phyloP scores from a whole-genome alignment of 2,113 vertebrate genomes.

The Falcunculus frontatus region DNA sequence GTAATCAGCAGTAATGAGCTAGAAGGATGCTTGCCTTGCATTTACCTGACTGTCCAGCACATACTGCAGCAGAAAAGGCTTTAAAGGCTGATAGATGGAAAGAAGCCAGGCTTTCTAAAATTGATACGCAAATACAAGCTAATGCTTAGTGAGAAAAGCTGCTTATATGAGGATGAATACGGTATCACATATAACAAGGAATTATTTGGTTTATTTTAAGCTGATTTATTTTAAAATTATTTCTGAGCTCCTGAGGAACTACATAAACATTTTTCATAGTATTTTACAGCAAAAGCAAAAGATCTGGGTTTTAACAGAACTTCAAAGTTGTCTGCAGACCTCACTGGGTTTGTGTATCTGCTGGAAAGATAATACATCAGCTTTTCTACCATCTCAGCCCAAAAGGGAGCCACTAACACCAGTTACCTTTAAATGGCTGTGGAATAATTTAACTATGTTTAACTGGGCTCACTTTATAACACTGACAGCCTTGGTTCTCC shows the following conservation, averaged over 20 bases:
- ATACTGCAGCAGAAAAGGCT: background rate
- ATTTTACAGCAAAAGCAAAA: background rate
- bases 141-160: constrained; percentile 44
- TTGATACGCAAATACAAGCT: constrained; percentile 20
- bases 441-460: background rate
- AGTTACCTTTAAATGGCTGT: background rate
- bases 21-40: constrained; percentile 31
- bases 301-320: background rate
- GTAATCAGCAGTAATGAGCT: background rate
- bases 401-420: background rate
- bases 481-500: background rate
- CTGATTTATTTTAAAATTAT: constrained; percentile 54
- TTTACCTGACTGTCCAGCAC: constrained; percentile 10
- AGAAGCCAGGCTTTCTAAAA: constrained; percentile 28
- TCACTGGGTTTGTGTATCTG: background rate
- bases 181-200: constrained; percentile 34
- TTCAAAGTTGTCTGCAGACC: background rate
- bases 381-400: background rate
- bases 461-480: background rate
- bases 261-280: constrained; percentile 5
- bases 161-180: constrained; percentile 47
- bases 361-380: background rate
- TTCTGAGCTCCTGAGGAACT: constrained; percentile 31
- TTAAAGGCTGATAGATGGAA: background rate
- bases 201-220: constrained; percentile 55